Percentiles rank a stretch among this genome's conserved stretches.
Conservation (phyloP, 2,888 invertebrate species). For the Julus scanicus region DNA sequence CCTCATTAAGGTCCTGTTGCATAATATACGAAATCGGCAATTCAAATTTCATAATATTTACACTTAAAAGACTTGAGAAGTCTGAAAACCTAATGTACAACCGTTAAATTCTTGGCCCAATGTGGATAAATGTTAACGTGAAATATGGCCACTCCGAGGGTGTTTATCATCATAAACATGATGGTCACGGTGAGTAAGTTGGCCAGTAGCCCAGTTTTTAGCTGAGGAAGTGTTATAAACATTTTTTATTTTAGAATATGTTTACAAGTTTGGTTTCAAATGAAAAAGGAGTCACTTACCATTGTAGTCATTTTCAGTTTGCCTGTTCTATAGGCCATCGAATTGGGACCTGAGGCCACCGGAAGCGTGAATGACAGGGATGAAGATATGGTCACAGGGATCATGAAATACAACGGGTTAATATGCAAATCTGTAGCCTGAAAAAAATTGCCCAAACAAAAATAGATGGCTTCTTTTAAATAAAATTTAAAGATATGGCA, state of each 20-base stretch:
- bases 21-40: too few species aligned
- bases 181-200: conserved; percentile 52
- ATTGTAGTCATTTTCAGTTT: conserved; percentile 46
- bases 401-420: conserved; percentile 88
- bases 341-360: conserved; percentile 95
- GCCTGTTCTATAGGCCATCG: conserved; percentile 87
- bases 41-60: too few species aligned
- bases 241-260: neutral
- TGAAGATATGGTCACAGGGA: conserved; percentile 87
- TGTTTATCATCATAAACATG: conserved; percentile 52
- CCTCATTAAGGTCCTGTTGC: too few species aligned
- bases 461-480: conserved; percentile 62
- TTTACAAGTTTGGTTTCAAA: neutral
- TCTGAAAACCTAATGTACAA: neutral
- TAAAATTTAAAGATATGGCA: neutral
- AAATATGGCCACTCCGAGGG: conserved; percentile 47
- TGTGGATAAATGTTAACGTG: neutral
- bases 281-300: neutral
- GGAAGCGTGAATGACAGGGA: conserved; percentile 92
- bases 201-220: conserved; percentile 49
- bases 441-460: conserved; percentile 59
- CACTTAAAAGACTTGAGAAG: neutral
- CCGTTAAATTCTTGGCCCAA: conserved; percentile 32
- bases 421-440: conserved; percentile 78
- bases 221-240: neutral